These are phyloP conservation scores for Bambusicola thoracicus DNA, from an alignment of 2,113 vertebrate species.

Conservation along the genomic window DNA sequence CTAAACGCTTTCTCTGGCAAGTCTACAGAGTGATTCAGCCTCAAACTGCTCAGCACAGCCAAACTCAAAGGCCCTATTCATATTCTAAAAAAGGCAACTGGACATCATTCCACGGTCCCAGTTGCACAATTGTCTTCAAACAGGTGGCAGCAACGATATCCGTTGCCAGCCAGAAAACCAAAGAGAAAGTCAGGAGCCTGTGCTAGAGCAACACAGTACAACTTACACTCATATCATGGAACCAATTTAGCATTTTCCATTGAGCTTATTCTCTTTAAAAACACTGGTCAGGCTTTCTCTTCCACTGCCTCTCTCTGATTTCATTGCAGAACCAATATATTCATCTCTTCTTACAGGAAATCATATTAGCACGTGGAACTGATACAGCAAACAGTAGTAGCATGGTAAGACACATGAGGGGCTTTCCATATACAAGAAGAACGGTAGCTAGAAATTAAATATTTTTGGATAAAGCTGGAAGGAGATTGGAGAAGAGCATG, in stretches of 20 bases:
- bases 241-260: background rate
- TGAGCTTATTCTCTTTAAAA: background rate
- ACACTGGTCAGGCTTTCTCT: background rate
- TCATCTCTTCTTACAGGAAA: constrained; percentile 17
- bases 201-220: background rate
- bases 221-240: background rate
- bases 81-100: constrained; percentile 62
- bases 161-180: background rate
- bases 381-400: background rate
- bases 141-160: constrained; percentile 55
- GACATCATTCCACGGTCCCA: constrained; percentile 40
- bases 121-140: constrained; percentile 64
- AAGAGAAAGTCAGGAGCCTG: background rate
- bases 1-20: constrained; percentile 53
- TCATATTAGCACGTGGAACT: background rate
- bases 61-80: constrained; percentile 65
- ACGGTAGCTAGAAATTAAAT: background rate
- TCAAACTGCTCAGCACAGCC: constrained; percentile 35
- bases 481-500: background rate
- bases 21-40: constrained; percentile 50
- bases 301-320: background rate
- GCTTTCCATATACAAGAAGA: background rate
- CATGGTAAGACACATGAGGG: background rate
- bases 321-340: background rate
- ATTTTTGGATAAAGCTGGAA: constrained; percentile 9